A percentile compares a stretch with the other conserved stretches of the same genome.
phyloP scores from a whole-genome alignment of 2,797 vertebrate species.

The Enteromius mattozi region DNA sequence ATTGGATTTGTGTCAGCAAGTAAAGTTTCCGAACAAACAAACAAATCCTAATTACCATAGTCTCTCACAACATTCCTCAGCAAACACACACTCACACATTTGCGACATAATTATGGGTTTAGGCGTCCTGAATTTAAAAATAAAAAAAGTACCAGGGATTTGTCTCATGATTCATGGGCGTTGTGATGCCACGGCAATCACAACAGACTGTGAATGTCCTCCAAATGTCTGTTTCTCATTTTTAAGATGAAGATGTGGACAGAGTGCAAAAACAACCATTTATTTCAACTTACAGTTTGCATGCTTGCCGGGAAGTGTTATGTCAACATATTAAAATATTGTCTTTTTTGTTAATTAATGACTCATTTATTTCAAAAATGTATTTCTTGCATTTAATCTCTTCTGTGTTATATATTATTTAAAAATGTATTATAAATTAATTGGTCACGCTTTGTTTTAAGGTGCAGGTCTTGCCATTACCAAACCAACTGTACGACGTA shows the following conservation, averaged over 20 bases:
- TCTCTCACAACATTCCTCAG: constrained; percentile 33
- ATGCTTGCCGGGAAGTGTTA: not conserved
- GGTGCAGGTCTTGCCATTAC: not conserved
- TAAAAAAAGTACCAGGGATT: not conserved
- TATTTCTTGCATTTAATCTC: not conserved
- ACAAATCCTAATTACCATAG: constrained; percentile 39
- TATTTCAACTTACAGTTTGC: not conserved
- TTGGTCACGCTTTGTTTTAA: not conserved
- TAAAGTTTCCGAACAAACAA: constrained; percentile 39
- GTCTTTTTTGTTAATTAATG: not conserved
- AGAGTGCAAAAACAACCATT: not conserved
- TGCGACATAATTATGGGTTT: not conserved
- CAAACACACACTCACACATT: not conserved
- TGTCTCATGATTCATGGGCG: constrained; percentile 12
- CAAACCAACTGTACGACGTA: too few relatives aligned
- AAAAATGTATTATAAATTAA: not conserved
- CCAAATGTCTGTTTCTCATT: not conserved
- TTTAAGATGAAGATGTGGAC: not conserved
- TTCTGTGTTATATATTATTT: not conserved
- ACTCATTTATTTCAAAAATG: not conserved
- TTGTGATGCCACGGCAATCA: constrained; percentile 13
- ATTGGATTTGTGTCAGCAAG: constrained; percentile 31
- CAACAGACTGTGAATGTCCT: not conserved
- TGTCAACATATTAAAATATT: not conserved
- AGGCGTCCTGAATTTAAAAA: not conserved